Evolutionary conservation across 2,113 vertebrate species (phyloP).

Genomic region (Herpetotheres cachinnans): DNA sequence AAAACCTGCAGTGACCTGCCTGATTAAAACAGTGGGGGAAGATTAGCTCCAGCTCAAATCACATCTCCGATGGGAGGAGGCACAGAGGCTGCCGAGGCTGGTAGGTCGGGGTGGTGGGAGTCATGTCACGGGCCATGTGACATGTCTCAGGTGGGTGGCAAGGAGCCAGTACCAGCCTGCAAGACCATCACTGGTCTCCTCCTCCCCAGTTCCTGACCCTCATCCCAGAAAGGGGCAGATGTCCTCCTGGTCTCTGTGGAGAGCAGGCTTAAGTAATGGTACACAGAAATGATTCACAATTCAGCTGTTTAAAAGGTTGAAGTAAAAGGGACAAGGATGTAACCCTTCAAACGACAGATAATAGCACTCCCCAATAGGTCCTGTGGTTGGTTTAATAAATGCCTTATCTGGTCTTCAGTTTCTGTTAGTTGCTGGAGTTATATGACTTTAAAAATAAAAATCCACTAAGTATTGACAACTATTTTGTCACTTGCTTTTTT

Average conservation of each 20-base stretch:
- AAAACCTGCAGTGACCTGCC: neutral
- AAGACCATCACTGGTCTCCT: neutral
- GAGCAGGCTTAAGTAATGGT: neutral
- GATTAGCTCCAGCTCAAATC: neutral
- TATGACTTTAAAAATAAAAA: neutral
- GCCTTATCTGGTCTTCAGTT: neutral
- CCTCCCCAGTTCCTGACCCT: neutral
- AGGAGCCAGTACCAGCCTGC: neutral
- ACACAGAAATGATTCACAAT: neutral
- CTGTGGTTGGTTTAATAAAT: neutral
- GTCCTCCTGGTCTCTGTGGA: neutral
- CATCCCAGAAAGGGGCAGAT: neutral
- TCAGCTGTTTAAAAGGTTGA: neutral
- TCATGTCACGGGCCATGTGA: rapidly evolving
- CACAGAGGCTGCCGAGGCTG: neutral
- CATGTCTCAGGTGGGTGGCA: neutral
- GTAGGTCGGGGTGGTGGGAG: rapidly evolving
- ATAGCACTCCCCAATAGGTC: neutral
- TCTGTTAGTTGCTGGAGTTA: neutral
- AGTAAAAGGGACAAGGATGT: neutral
- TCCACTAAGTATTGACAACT: neutral
- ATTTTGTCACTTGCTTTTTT: neutral
- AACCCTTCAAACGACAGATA: neutral
- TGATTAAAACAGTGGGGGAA: neutral
- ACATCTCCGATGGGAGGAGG: neutral